A percentile compares a stretch with the other conserved stretches of the same genome.
Evolutionary conservation across 2,797 vertebrate genomes (phyloP).

Genomic region (Gorsachius magnificus): DNA sequence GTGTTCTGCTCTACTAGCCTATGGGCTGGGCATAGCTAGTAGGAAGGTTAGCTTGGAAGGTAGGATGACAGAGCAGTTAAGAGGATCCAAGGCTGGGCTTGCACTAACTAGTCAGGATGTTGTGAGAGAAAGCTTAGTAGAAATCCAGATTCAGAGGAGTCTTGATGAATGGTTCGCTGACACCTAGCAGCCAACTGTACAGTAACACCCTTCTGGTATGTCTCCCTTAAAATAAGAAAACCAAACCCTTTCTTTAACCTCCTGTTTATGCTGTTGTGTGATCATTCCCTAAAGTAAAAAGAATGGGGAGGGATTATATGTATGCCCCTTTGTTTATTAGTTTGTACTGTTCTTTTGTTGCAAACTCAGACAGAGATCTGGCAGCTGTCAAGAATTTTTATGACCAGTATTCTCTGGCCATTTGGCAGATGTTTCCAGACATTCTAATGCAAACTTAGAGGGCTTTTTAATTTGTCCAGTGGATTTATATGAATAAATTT

Average conservation of each 20-base stretch:
- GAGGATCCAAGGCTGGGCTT: neutral
- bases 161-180: neutral
- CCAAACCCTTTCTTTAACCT: accelerated
- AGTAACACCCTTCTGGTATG: neutral
- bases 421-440: neutral
- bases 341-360: neutral
- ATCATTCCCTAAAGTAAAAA: neutral
- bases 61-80: neutral
- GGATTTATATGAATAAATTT: neutral
- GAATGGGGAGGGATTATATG: neutral
- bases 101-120: neutral
- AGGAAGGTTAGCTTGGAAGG: neutral
- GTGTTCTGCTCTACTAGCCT: neutral
- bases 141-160: neutral
- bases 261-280: neutral
- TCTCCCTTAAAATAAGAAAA: neutral
- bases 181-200: neutral
- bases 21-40: neutral
- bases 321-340: neutral
- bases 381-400: neutral
- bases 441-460: neutral
- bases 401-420: neutral
- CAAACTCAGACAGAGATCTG: neutral
- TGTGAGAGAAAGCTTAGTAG: neutral
- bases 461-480: neutral